These are phyloP conservation scores for Zalophus californianus DNA, from an alignment of 2,797 vertebrate species.

Conservation along the genomic window DNA sequence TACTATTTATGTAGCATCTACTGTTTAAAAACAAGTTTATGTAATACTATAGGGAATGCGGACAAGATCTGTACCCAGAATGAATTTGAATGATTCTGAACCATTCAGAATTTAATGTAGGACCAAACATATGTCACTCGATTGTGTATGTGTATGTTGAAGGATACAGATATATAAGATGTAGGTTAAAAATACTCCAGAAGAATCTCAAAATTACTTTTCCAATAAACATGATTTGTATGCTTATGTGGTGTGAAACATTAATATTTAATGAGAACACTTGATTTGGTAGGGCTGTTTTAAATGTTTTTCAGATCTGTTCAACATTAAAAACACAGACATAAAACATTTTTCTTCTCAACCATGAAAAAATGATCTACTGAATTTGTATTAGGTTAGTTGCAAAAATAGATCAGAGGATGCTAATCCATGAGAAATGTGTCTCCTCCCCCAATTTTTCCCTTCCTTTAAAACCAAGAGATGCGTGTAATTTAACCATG, in stretches of 20 bases:
- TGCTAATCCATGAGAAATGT: conserved; percentile 64
- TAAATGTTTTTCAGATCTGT: background rate
- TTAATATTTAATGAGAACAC: background rate
- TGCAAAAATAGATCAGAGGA: conserved; percentile 59
- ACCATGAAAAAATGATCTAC: background rate
- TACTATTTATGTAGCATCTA: background rate
- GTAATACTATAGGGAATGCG: background rate
- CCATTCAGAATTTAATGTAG: background rate
- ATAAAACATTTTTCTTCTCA: conserved; percentile 43
- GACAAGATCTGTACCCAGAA: background rate
- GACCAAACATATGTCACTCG: background rate
- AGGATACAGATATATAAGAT: background rate
- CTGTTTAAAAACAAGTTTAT: background rate
- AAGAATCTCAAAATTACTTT: conserved; percentile 39
- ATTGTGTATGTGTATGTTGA: background rate
- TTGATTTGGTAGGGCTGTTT: background rate
- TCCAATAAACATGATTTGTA: background rate
- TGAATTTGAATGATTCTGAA: background rate
- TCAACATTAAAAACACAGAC: conserved; percentile 41
- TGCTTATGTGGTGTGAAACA: background rate
- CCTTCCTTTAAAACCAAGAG: conserved; percentile 68
- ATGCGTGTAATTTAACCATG: conserved; percentile 70
- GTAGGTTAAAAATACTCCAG: background rate
- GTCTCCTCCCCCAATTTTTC: conserved; percentile 52
- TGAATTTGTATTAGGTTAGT: conserved; percentile 56